Conservation (phyloP, 2,797 vertebrate genomes). For the Neoniphon sammara region DNA sequence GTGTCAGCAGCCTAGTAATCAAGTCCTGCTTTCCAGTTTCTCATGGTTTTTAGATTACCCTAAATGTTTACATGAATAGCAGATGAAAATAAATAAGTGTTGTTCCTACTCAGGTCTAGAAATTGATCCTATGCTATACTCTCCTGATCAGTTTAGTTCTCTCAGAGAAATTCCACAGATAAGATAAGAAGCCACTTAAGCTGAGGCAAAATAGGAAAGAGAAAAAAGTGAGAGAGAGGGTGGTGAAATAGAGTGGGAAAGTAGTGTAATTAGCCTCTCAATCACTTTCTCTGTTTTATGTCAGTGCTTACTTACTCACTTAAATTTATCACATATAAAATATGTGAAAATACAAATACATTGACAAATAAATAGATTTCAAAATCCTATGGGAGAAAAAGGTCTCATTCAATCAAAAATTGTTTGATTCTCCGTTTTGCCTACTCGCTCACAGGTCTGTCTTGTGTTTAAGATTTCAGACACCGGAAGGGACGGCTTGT, state of each 20-base stretch:
- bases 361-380: background rate
- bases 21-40: background rate
- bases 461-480: conserved; percentile 63
- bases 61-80: background rate
- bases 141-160: conserved; percentile 29
- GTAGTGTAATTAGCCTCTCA: conserved; percentile 23
- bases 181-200: conserved; percentile 67
- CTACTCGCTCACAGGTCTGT: conserved; percentile 1
- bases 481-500: conserved; percentile 37
- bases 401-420: background rate
- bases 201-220: conserved; percentile 50
- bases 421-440: background rate
- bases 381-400: background rate
- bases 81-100: background rate
- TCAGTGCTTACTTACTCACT: background rate
- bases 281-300: conserved; percentile 5
- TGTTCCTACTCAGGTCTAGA: background rate
- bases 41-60: background rate
- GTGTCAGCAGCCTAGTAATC: background rate
- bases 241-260: conserved; percentile 24
- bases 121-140: conserved; percentile 23
- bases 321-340: conserved; percentile 1
- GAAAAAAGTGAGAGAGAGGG: conserved; percentile 2
- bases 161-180: conserved; percentile 69
- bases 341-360: background rate